Evolutionary conservation across 2,888 invertebrate species (phyloP), one percentile per base, ranked within the genome.

Genomic region (Cheiracanthium punctorium): DNA sequence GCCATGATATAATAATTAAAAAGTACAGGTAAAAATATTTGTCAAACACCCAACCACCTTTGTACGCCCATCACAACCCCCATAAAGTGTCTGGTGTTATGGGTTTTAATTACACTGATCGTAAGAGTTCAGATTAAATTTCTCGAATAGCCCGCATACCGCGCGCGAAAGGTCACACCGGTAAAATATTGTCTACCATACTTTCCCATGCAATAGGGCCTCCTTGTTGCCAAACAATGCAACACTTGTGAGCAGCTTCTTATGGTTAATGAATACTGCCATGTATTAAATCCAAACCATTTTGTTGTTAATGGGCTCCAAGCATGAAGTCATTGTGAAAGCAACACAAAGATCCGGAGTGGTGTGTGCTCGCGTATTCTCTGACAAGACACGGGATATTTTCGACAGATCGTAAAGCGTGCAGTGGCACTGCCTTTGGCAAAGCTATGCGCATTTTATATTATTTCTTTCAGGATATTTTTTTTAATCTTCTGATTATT

Each of bases 371-470:
- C 20, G 69, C 24, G 14, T 33, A 69, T 20, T 10, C 29, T 43
- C 20, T 14, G 48, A 71, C 17, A 41, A 29, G 41, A 64, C 37
- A 80, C 43, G 64, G 64, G 52, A 73, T 58, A 41, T 20, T n/a
- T n/a, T 30, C 48, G 33, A 17, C 30, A 72, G 80, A 65, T 71
- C 80, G 65, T 80, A 80, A 73, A 80, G 80, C 64, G 72, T n/a
- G 48, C 80, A 80, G 80, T 73, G 80, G 71, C 80, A 65, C 80
- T 41, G 80, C 72, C 80, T 65, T 65, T 71, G 80, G 80, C 80
- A 48, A 41, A 58, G 12, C 20, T 58, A 58, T 58, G 58, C 58
- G 58, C 58, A 58, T 58, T 58, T 58, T 58, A 58, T 58, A 58
- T 58, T 24, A 24, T 71, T 64, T 64, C 64, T 74, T 58, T 33